These are phyloP conservation scores for Pammene fasciana DNA, from an alignment of 2,888 invertebrate species.

Conservation along the genomic window DNA sequence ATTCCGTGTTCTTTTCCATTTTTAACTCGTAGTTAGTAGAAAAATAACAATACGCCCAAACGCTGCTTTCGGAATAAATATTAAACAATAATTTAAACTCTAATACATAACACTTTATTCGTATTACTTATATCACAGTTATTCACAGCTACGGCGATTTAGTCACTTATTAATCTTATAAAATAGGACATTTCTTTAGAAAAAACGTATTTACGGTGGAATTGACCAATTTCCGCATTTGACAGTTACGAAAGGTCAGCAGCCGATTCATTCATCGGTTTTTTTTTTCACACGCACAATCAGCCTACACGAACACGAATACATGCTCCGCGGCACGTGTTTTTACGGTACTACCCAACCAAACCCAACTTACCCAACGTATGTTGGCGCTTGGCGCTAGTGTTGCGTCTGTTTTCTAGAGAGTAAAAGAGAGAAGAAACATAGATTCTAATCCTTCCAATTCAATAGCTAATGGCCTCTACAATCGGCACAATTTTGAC, in stretches of 20 bases:
- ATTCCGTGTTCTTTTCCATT: conserved; percentile 79
- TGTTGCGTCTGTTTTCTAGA: not conserved
- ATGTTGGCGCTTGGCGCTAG: conserved; percentile 32
- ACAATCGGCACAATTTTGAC: too few species aligned
- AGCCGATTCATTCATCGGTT: conserved; percentile 62
- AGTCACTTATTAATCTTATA: conserved; percentile 46
- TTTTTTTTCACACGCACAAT: conserved; percentile 49
- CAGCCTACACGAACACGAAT: conserved; percentile 41
- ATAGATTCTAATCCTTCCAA: conserved; percentile 20
- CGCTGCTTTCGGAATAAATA: not conserved
- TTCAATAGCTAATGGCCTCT: too few species aligned
- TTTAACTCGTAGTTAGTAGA: conserved; percentile 53
- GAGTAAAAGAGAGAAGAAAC: conserved; percentile 27
- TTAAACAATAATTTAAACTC: conserved; percentile 34
- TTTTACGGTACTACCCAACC: conserved; percentile 37
- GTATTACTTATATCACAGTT: conserved; percentile 53
- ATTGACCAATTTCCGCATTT: conserved; percentile 70
- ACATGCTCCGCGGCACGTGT: conserved; percentile 42
- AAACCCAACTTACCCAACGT: too few species aligned
- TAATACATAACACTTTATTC: conserved; percentile 44
- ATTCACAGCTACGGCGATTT: conserved; percentile 54
- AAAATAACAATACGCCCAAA: conserved; percentile 61
- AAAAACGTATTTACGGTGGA: conserved; percentile 55
- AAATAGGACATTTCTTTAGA: conserved; percentile 49
- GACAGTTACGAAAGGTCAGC: conserved; percentile 74